These are phyloP conservation scores for Dicycla oo DNA, from an alignment of 2,888 invertebrate genomes.

Conservation along the genomic window DNA sequence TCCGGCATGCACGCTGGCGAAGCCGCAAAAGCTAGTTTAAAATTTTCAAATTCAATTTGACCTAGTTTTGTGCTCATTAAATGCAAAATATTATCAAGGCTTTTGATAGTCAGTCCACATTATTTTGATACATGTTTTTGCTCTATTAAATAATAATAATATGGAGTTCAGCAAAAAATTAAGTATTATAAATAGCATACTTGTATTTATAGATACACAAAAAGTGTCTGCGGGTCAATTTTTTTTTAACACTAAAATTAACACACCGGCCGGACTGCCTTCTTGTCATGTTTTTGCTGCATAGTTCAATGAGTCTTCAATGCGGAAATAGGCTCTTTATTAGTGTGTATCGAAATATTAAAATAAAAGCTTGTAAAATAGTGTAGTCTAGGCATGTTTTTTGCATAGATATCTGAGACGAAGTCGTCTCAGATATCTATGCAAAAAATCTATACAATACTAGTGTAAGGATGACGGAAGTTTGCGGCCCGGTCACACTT, in stretches of 20 bases:
- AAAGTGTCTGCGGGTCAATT: neutral
- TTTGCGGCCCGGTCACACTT: slow-evolving; percentile 1
- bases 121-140: neutral
- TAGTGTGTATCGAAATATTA: slow-evolving; percentile 26
- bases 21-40: too few species aligned
- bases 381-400: slow-evolving; percentile 20
- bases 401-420: slow-evolving; percentile 40
- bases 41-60: slow-evolving; percentile 6
- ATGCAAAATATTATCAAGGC: slow-evolving; percentile 1
- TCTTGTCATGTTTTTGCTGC: slow-evolving; percentile 23
- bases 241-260: slow-evolving; percentile 11
- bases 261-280: neutral
- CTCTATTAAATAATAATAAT: slow-evolving; percentile 3
- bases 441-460: too few species aligned
- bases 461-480: slow-evolving; percentile 42
- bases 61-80: slow-evolving; percentile 5
- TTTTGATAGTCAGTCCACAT: neutral
- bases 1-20: too few species aligned
- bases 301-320: slow-evolving; percentile 8
- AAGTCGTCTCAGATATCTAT: too few species aligned
- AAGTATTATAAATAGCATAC: too few species aligned
- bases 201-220: neutral
- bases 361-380: too few species aligned
- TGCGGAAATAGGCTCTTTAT: slow-evolving; percentile 43
- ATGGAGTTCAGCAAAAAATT: neutral